Evolutionary conservation across 2,888 invertebrate genomes (phyloP), one percentile per base, ranked within the genome.

Genomic region (Megaustenia siamemsis): DNA sequence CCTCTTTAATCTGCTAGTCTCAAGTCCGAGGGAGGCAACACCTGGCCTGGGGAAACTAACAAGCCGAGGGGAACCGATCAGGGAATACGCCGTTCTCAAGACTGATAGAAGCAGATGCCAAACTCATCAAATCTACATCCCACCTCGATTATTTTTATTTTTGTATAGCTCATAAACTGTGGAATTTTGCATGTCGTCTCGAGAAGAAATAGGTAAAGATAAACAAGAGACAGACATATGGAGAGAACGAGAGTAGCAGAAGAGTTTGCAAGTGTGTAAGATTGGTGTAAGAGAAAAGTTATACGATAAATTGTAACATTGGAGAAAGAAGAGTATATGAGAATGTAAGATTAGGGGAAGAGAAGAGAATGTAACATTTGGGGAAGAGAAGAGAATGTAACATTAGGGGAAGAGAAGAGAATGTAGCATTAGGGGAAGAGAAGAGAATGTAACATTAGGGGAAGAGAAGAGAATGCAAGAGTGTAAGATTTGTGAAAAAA

Each of bases 61-160:
- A 82, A n/a, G 82, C 45, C 82, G 66, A 35, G 82, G 73, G 82
- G 35, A 82, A 75, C 82, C 82, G 66, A 82, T 56, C 82, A 75
- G n/a, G 75, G 82, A 82, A 60, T 75, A 82, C 43, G 63, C 49
- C 35, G 60, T 75, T 63, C 49, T 75, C 43, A 75, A 66, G 75
- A 75, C 32, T 75, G 75, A 75, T 82, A 66, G 75, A 45, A 45
- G 15, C 82, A 82, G 75, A 60, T 82, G 82, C 63, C 53, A 75
- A 75, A 75, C 75, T 45, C 75, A 75, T 82, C 82, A 82, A 66
- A 8, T 32, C 24, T 38, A 56, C 56, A 71, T 56, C 71, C 40
- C 73, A 38, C 28, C 40, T 53, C 32, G 32, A 32, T 21, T 79
- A 66, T 66, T 40, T 43, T 79, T 43, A 21, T 32, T 32, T 18